Conservation (phyloP, 2,113 vertebrate genomes). For the Planiliza haematocheilus region DNA sequence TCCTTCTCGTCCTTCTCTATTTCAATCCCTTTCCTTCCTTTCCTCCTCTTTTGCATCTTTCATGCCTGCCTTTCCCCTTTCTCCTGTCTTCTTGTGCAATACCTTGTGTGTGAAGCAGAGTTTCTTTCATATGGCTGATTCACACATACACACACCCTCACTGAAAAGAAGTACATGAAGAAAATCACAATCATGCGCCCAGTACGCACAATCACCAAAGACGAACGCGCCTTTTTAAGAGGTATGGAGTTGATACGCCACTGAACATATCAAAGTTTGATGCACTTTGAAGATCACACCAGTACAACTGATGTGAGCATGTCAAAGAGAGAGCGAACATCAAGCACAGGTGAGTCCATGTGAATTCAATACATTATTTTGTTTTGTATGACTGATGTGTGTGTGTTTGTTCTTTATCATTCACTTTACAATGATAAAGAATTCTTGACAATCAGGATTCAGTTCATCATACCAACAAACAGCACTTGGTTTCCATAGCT, state of each 20-base stretch:
- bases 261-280: conserved; percentile 18
- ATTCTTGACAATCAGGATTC: too few relatives aligned
- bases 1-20: too few relatives aligned
- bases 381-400: not conserved
- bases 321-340: conserved; percentile 2
- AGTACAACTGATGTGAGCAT: not conserved
- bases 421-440: too few relatives aligned
- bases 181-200: not conserved
- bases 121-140: conserved; percentile 4
- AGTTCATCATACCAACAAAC: too few relatives aligned
- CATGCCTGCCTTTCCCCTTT: not conserved
- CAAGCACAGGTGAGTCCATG: conserved; percentile 26
- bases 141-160: conserved; percentile 4
- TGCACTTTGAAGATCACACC: conserved; percentile 30
- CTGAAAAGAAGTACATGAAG: not conserved
- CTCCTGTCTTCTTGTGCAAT: conserved; percentile 15
- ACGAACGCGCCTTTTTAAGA: not conserved
- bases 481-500: too few relatives aligned
- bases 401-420: not conserved
- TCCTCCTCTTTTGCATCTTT: not conserved
- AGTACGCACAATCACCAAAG: not conserved
- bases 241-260: not conserved
- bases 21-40: not conserved
- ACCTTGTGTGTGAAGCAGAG: conserved; percentile 24
- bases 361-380: not conserved